Evolutionary conservation across 1,140 invertebrate genomes (phyloP).

Genomic region (Elymnias hypermnestra): DNA sequence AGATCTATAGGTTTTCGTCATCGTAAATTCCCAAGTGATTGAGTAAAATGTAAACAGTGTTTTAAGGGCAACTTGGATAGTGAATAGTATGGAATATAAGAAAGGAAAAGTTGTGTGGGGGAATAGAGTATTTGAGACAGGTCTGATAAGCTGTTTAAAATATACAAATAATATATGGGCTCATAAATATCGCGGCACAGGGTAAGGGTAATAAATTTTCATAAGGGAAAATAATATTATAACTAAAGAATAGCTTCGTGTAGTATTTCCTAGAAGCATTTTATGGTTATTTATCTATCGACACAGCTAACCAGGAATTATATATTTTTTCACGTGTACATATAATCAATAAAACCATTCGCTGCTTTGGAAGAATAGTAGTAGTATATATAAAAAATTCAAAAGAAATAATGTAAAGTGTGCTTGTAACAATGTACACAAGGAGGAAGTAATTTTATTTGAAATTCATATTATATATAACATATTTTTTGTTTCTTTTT

Average conservation of each 20-base stretch:
- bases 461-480: too few species aligned
- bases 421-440: too few species aligned
- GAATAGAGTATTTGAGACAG: conserved; percentile 46
- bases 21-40: neutral
- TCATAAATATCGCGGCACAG: conserved; percentile 65
- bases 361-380: too few species aligned
- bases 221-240: conserved; percentile 54
- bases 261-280: conserved; percentile 67
- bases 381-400: too few species aligned
- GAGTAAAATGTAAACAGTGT: conserved; percentile 6
- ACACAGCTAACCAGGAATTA: conserved; percentile 55
- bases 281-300: conserved; percentile 45
- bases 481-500: too few species aligned
- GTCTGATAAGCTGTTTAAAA: conserved; percentile 53
- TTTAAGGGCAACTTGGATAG: conserved; percentile 34
- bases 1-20: neutral
- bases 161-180: conserved; percentile 57
- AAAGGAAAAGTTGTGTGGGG: conserved; percentile 52
- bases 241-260: conserved; percentile 67
- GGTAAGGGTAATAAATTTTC: conserved; percentile 54
- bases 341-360: too few species aligned
- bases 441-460: too few species aligned
- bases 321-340: too few species aligned
- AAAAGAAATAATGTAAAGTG: too few species aligned
- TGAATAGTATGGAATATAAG: conserved; percentile 37